Evolutionary conservation across 1,140 invertebrate species (phyloP).

Genomic region (Sweltsa coloradensis): DNA sequence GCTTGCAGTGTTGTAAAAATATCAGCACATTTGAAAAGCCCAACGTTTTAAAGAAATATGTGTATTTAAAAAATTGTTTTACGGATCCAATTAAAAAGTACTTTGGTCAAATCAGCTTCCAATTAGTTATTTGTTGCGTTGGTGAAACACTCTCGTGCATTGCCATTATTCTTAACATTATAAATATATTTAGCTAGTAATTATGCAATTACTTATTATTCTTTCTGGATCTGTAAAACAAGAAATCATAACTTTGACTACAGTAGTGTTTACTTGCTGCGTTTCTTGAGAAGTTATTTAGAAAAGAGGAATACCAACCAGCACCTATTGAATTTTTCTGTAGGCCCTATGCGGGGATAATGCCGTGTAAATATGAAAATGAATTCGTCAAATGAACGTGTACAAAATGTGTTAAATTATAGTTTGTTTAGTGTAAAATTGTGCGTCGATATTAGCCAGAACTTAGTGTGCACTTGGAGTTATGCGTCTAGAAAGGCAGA

Average conservation of each 20-base stretch:
- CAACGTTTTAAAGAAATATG: not conserved
- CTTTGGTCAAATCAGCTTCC: not conserved
- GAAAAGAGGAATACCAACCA: constrained; percentile 22
- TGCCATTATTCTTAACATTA: not conserved
- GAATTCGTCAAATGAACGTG: constrained; percentile 14
- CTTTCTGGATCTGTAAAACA: constrained; percentile 3
- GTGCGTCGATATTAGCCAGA: constrained; percentile 17
- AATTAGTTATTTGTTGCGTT: not conserved
- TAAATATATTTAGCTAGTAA: not conserved
- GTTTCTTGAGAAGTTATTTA: constrained; percentile 30
- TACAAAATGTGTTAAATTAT: constrained; percentile 9
- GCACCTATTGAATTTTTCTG: constrained; percentile 18
- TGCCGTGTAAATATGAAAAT: constrained; percentile 16
- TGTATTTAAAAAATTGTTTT: not conserved
- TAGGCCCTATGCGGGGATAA: constrained; percentile 19
- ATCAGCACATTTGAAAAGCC: not conserved
- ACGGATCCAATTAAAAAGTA: not conserved
- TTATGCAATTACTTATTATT: not conserved
- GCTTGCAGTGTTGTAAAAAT: not conserved
- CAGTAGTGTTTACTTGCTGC: constrained; percentile 36
- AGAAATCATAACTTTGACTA: constrained; percentile 26
- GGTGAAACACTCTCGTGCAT: not conserved
- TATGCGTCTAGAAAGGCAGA: constrained; percentile 21
- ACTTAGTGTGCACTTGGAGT: constrained; percentile 19
- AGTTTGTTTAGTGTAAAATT: constrained; percentile 15